Evolutionary conservation across 2,888 invertebrate species (phyloP).

Genomic region (Thera britannica): DNA sequence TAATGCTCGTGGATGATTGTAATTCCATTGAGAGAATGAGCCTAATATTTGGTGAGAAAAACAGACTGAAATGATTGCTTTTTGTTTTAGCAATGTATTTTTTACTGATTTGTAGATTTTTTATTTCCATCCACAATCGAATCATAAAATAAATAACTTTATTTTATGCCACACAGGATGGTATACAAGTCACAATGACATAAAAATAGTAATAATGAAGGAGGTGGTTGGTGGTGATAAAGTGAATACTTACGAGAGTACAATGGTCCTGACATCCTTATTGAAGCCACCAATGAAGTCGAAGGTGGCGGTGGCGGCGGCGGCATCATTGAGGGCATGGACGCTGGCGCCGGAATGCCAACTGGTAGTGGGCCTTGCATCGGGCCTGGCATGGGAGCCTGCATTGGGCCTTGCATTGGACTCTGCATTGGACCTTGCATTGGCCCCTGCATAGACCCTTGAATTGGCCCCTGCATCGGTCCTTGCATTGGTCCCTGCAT

Average conservation of each 20-base stretch:
- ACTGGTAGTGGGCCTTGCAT: slow-evolving; percentile 9
- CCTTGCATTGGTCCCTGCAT: slow-evolving; percentile 22
- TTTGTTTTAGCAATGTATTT: too few species aligned
- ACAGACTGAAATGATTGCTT: too few species aligned
- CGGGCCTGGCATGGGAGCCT: slow-evolving; percentile 12
- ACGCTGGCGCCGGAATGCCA: slow-evolving; percentile 13
- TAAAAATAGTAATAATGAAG: too few species aligned
- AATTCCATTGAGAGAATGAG: too few species aligned
- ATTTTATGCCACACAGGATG: too few species aligned
- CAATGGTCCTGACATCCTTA: slow-evolving; percentile 14
- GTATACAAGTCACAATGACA: too few species aligned
- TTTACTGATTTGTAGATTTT: too few species aligned
- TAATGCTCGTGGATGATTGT: too few species aligned
- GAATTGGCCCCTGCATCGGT: slow-evolving; percentile 36
- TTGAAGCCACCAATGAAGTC: slow-evolving; percentile 7
- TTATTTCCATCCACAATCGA: too few species aligned
- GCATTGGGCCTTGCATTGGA: slow-evolving; percentile 32
- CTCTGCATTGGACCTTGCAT: slow-evolving; percentile 40
- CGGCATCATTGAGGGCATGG: slow-evolving; percentile 19
- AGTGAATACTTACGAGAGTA: slow-evolving; percentile 29
- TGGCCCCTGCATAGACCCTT: slow-evolving; percentile 36
- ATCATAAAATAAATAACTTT: too few species aligned
- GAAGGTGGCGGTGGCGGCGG: slow-evolving; percentile 32
- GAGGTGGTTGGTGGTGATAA: background rate
- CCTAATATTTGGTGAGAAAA: too few species aligned